These are phyloP conservation scores for Thryonomys swinderianus DNA, from an alignment of 2,113 vertebrate genomes.

Conservation along the genomic window DNA sequence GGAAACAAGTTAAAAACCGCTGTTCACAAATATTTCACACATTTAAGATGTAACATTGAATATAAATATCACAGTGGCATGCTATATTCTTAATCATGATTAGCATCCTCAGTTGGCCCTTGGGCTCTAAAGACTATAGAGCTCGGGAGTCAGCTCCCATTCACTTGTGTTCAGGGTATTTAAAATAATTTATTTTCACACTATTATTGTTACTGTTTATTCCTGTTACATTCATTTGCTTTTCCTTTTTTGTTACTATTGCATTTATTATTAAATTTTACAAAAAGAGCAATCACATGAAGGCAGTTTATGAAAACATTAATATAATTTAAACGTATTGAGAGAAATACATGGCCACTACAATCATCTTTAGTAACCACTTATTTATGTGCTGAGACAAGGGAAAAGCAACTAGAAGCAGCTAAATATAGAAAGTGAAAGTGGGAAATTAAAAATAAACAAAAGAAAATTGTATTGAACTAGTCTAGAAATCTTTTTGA, in stretches of 20 bases:
- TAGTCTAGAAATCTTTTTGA: constrained; percentile 45
- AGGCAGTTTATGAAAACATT: not conserved
- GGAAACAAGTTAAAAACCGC: not conserved
- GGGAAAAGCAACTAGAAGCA: not conserved
- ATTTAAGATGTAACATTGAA: not conserved
- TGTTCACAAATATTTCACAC: not conserved
- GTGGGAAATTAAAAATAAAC: constrained; percentile 51
- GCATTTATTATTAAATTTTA: constrained; percentile 22
- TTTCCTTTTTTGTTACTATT: not conserved
- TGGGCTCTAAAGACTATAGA: not conserved
- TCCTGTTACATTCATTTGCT: not conserved
- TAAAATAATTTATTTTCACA: not conserved
- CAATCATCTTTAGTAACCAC: constrained; percentile 8
- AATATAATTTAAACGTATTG: constrained; percentile 31
- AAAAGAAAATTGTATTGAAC: constrained; percentile 11
- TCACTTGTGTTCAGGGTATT: not conserved
- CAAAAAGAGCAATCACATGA: not conserved
- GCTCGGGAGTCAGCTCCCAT: not conserved
- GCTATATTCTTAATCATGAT: not conserved
- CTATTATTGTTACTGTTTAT: not conserved
- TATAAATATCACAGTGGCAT: not conserved
- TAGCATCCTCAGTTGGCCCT: not conserved
- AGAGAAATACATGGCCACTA: not conserved
- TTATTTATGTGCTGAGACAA: not conserved
- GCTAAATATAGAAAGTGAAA: not conserved